phyloP scores from a whole-genome alignment of 2,113 vertebrate species.

The Mus spicilegus region DNA sequence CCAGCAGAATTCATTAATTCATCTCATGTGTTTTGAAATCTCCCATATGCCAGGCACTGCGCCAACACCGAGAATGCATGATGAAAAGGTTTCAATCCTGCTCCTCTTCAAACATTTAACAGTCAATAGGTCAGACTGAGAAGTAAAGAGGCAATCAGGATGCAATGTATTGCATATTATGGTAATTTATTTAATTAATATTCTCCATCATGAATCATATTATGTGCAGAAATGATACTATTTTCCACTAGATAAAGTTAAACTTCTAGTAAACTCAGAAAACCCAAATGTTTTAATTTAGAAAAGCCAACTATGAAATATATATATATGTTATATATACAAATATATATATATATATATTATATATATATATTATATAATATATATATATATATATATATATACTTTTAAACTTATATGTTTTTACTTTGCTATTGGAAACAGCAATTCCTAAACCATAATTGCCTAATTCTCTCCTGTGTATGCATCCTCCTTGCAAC shows the following conservation, averaged over 20 bases:
- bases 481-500: conserved; percentile 69
- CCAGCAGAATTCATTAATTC: conserved; percentile 3
- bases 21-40: neutral
- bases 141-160: neutral
- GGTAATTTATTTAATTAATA: neutral
- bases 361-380: neutral
- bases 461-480: conserved; percentile 64
- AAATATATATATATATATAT: neutral
- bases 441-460: conserved; percentile 66
- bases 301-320: conserved; percentile 29
- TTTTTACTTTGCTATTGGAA: conserved; percentile 69
- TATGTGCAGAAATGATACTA: neutral
- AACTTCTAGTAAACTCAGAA: conserved; percentile 48
- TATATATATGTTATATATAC: neutral
- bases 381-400: too few species aligned
- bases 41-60: neutral
- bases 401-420: conserved; percentile 56
- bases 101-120: neutral
- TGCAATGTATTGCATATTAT: neutral
- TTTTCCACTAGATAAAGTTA: conserved; percentile 8
- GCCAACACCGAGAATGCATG: neutral
- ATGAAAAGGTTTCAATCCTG: neutral
- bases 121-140: neutral
- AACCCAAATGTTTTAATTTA: conserved; percentile 27
- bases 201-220: neutral